Evolutionary conservation across 2,113 vertebrate species (phyloP).

Genomic region (Leucosticte australis): DNA sequence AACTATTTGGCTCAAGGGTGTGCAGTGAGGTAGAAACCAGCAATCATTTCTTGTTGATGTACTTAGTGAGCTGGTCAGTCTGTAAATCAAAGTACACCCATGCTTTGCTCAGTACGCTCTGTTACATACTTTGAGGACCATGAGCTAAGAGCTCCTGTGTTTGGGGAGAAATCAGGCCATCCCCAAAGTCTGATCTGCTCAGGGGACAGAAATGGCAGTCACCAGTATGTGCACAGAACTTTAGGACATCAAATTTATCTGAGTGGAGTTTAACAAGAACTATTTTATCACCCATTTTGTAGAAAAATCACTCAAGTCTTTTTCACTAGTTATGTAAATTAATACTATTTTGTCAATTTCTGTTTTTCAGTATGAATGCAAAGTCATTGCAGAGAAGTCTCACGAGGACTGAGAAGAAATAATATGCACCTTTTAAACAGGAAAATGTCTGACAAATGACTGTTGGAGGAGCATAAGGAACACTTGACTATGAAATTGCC

Average conservation of each 20-base stretch:
- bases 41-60: background rate
- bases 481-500: slow-evolving; percentile 72
- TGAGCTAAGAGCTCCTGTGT: background rate
- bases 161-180: background rate
- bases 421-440: slow-evolving; percentile 54
- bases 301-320: background rate
- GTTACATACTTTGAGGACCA: background rate
- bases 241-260: background rate
- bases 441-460: slow-evolving; percentile 39
- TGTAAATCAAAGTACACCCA: background rate
- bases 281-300: background rate
- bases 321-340: background rate
- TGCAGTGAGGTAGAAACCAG: background rate
- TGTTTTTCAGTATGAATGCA: slow-evolving; percentile 89
- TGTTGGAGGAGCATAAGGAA: slow-evolving; percentile 61
- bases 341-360: background rate
- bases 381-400: slow-evolving; percentile 87
- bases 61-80: background rate
- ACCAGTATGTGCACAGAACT: background rate
- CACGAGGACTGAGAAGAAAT: slow-evolving; percentile 86
- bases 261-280: background rate
- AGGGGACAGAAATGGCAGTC: background rate
- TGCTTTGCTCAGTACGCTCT: background rate
- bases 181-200: background rate
- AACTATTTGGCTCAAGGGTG: background rate